Conservation (phyloP, 35 echinoderm and acorn worm genomes). For the Strongylocentrotus purpuratus region DNA sequence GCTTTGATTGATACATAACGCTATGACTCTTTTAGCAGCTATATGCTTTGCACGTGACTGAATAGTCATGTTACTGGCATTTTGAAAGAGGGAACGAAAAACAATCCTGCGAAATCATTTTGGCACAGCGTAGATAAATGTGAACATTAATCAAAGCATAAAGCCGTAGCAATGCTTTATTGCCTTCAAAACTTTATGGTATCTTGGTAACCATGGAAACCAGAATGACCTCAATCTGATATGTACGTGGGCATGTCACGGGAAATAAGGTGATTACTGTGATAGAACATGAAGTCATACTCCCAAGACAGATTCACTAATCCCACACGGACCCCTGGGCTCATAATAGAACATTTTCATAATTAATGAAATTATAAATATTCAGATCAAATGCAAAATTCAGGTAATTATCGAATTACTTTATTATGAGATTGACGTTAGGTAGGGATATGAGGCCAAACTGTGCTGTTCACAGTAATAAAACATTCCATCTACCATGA, state of each 20-base stretch:
- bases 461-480: neutral
- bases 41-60: neutral
- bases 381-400: neutral
- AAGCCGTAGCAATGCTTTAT: neutral
- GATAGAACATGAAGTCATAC: neutral
- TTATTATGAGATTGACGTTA: neutral
- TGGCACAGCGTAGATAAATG: neutral
- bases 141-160: neutral
- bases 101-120: neutral
- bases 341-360: neutral
- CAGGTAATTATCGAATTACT: neutral
- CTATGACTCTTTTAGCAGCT: neutral
- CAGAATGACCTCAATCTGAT: neutral
- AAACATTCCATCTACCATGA: neutral
- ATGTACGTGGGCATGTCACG: neutral
- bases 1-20: neutral
- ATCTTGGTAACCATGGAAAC: neutral
- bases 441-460: neutral
- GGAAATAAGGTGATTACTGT: neutral
- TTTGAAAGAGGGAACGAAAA: neutral
- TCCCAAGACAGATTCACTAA: neutral
- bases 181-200: neutral
- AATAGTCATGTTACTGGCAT: neutral
- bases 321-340: neutral
- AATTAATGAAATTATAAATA: neutral